These are phyloP conservation scores for Sarcophaga carnaria DNA, from an alignment of 2,888 invertebrate genomes.

Conservation along the genomic window DNA sequence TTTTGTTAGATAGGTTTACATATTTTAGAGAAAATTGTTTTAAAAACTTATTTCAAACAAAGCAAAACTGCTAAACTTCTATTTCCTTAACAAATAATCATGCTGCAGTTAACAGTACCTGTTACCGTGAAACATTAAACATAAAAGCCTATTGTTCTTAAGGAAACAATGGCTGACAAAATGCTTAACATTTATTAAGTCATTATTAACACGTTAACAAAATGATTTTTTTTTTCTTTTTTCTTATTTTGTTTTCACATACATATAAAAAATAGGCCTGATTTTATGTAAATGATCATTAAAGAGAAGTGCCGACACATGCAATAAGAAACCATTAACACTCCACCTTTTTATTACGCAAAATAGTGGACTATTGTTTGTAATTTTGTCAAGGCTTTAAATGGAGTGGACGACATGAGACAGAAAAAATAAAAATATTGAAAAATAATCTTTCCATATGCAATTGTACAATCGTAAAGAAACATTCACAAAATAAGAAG, in stretches of 20 bases:
- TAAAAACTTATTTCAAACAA: too few relatives aligned
- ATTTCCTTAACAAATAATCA: not conserved
- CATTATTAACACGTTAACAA: slow-evolving; percentile 52
- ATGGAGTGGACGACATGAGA: slow-evolving; percentile 7
- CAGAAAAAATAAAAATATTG: slow-evolving; percentile 3
- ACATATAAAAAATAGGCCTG: not conserved
- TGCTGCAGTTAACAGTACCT: not conserved
- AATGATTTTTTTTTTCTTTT: not conserved
- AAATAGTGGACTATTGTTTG: slow-evolving; percentile 44
- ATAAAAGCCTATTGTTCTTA: slow-evolving; percentile 20
- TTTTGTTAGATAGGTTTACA: too few relatives aligned
- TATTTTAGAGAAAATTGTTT: too few relatives aligned
- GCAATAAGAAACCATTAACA: slow-evolving; percentile 51
- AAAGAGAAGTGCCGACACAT: slow-evolving; percentile 59
- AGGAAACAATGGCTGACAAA: slow-evolving; percentile 32
- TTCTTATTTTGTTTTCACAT: too few relatives aligned
- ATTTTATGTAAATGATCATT: slow-evolving; percentile 37
- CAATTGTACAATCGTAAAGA: slow-evolving; percentile 51
- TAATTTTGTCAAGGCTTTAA: slow-evolving; percentile 65
- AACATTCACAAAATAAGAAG: slow-evolving; percentile 42
- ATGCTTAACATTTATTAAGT: slow-evolving; percentile 42
- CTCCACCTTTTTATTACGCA: slow-evolving; percentile 39
- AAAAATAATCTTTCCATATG: not conserved
- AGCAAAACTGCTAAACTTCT: too few relatives aligned
- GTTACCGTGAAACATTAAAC: not conserved